Evolutionary conservation across 2,797 vertebrate species (phyloP).

Genomic region (Margarornis squamiger): DNA sequence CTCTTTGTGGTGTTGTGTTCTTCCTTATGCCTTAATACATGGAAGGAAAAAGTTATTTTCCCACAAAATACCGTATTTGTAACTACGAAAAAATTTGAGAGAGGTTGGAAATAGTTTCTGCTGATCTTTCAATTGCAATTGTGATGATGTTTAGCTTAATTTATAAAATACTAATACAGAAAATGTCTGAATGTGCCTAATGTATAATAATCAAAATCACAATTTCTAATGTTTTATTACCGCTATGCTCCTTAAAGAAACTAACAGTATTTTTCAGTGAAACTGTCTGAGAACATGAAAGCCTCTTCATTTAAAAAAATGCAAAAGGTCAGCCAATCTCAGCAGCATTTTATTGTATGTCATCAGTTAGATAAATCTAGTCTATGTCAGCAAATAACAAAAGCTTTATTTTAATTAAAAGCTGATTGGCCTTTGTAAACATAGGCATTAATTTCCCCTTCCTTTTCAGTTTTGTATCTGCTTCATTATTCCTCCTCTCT

Average conservation of each 20-base stretch:
- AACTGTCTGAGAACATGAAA: conserved; percentile 97
- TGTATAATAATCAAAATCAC: neutral
- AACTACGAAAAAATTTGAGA: neutral
- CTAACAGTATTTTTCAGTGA: conserved; percentile 96
- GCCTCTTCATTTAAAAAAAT: conserved; percentile 96
- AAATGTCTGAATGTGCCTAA: neutral
- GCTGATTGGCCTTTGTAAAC: neutral
- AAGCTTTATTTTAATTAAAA: neutral
- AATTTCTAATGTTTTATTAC: neutral
- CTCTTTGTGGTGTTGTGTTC: neutral
- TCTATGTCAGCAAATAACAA: neutral
- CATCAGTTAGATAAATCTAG: neutral
- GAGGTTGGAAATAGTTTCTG: neutral
- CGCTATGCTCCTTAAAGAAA: conserved; percentile 71
- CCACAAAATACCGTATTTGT: neutral
- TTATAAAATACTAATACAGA: neutral
- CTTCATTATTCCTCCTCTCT: neutral
- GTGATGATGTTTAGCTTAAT: neutral
- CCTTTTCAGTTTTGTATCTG: neutral
- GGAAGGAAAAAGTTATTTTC: neutral
- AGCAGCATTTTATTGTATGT: neutral
- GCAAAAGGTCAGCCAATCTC: conserved; percentile 86
- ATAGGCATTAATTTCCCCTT: neutral
- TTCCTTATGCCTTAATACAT: neutral
- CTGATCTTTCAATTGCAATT: neutral